Evolutionary conservation across 2,797 vertebrate species (phyloP).

Genomic region (Notamacropus eugenii): DNA sequence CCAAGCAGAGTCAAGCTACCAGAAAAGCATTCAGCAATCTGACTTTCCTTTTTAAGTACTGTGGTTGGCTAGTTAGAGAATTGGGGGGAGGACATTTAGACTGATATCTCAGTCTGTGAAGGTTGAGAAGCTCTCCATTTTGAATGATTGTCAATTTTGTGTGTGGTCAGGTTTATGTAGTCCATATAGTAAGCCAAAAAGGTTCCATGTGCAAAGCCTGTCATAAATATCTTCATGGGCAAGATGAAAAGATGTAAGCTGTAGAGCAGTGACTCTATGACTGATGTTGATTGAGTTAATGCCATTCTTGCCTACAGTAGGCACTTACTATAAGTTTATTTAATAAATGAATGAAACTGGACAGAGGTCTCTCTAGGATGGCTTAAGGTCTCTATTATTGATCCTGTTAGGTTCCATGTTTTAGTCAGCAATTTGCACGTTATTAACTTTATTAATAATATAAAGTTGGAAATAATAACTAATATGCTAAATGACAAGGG

Average conservation of each 20-base stretch:
- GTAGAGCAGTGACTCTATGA: neutral
- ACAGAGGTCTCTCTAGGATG: neutral
- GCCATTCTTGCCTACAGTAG: neutral
- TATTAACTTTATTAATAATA: neutral
- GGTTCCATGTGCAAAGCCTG: neutral
- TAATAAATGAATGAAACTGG: neutral
- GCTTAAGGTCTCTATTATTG: neutral
- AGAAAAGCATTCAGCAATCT: neutral
- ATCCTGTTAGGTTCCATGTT: neutral
- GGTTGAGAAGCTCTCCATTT: neutral
- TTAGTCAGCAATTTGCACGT: neutral
- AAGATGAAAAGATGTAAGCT: neutral
- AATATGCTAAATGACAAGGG: too few relatives aligned
- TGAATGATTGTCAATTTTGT: neutral
- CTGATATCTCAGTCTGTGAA: neutral
- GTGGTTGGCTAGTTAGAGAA: neutral
- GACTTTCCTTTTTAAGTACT: neutral
- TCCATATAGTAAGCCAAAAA: neutral
- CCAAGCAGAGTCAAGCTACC: neutral
- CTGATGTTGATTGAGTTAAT: neutral
- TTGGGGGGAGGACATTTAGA: neutral
- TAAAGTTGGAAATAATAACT: neutral
- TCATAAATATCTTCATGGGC: neutral
- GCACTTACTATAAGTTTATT: neutral
- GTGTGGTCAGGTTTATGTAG: neutral